Conservation (phyloP, 2,797 vertebrate species). For the Falco berigora region DNA sequence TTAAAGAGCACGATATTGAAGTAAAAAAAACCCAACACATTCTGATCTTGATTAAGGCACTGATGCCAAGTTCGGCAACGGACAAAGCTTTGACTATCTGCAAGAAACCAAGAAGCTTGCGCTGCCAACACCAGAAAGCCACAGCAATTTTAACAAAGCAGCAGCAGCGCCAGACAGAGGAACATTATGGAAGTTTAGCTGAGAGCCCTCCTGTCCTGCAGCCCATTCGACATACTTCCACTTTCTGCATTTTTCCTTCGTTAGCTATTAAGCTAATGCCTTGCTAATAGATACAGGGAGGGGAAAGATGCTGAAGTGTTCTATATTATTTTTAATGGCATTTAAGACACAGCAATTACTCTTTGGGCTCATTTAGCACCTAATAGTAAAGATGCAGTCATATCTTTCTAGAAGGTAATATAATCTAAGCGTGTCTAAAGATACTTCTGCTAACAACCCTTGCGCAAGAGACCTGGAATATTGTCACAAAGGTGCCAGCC, state of each 20-base stretch:
- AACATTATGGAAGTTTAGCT: not conserved
- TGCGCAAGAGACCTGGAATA: not conserved
- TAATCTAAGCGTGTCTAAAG: not conserved
- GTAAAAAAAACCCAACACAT: not conserved
- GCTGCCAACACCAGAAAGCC: not conserved
- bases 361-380: constrained; percentile 21
- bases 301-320: not conserved
- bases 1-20: not conserved
- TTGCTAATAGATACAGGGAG: not conserved
- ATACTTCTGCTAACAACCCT: not conserved
- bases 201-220: not conserved
- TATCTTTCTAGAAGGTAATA: not conserved
- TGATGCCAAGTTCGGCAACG: not conserved
- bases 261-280: not conserved
- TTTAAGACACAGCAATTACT: not conserved
- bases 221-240: not conserved
- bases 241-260: not conserved
- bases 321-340: constrained; percentile 14
- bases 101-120: not conserved
- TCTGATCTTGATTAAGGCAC: not conserved
- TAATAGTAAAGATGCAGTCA: not conserved
- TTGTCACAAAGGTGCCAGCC: not conserved
- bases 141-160: not conserved
- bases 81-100: not conserved
- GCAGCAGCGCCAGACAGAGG: not conserved